phyloP scores from a whole-genome alignment of 2,888 invertebrate genomes.

The Podabrus alpinus region DNA sequence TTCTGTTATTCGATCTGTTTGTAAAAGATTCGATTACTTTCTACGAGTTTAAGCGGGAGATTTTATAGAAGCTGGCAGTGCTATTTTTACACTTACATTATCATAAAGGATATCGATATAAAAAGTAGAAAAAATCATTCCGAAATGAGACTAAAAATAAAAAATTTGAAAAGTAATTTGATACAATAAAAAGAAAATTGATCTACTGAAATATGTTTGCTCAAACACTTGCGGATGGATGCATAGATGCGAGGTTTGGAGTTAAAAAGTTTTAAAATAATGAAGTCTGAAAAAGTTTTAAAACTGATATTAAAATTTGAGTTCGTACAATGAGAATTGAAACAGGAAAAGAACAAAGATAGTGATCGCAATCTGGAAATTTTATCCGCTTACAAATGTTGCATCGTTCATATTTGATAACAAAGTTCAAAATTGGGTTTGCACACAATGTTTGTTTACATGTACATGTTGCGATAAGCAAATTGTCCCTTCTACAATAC shows the following conservation, averaged over 20 bases:
- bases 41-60: neutral
- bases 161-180: constrained; percentile 1
- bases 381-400: constrained; percentile 24
- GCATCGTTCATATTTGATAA: constrained; percentile 21
- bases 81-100: neutral
- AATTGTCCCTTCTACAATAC: constrained; percentile 20
- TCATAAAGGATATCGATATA: neutral
- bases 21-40: neutral
- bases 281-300: constrained; percentile 31
- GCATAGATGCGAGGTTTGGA: constrained; percentile 18
- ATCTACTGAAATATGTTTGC: constrained; percentile 24
- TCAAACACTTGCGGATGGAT: constrained; percentile 20
- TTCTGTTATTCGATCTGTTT: neutral
- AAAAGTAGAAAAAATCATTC: neutral
- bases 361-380: constrained; percentile 33
- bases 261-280: constrained; percentile 27
- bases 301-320: constrained; percentile 38
- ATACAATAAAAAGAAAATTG: constrained; percentile 5
- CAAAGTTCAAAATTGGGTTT: constrained; percentile 33
- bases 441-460: constrained; percentile 29
- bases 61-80: neutral
- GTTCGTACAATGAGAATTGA: constrained; percentile 30
- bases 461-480: constrained; percentile 30
- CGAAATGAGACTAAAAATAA: neutral
- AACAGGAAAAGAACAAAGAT: constrained; percentile 17